Conservation (phyloP, 2,888 invertebrate species). For the Mimas tiliae region DNA sequence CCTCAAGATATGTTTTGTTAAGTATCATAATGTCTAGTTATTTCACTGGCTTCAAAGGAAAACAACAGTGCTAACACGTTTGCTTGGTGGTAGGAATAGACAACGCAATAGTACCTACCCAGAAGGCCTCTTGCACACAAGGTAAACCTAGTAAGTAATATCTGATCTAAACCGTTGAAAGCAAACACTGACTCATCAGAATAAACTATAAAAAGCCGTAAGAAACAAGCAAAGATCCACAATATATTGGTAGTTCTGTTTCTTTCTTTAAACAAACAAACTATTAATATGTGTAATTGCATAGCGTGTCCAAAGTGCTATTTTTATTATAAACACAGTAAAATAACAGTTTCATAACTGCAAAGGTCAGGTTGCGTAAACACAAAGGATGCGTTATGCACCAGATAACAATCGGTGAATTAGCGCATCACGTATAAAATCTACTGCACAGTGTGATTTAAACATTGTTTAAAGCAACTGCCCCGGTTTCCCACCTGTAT, state of each 20-base stretch:
- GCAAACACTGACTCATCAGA: too few species aligned
- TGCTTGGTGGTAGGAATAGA: too few species aligned
- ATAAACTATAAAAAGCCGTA: not conserved
- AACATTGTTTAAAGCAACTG: not conserved
- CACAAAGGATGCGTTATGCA: conserved; percentile 41
- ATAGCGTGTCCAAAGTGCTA: not conserved
- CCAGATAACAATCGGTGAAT: conserved; percentile 27
- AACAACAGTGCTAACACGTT: too few species aligned
- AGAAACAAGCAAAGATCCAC: not conserved
- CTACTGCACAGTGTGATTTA: not conserved
- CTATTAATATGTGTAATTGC: not conserved
- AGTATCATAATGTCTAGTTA: too few species aligned
- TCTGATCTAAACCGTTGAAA: too few species aligned
- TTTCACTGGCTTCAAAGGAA: too few species aligned
- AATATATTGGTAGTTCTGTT: not conserved
- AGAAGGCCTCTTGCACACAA: too few species aligned
- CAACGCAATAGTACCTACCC: too few species aligned
- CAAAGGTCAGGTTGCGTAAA: conserved; percentile 36
- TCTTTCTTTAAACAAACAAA: not conserved
- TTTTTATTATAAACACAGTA: not conserved
- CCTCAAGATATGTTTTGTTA: too few species aligned
- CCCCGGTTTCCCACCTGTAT: not conserved
- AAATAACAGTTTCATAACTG: conserved; percentile 19
- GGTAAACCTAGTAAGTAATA: too few species aligned
- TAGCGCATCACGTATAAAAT: conserved; percentile 21